Percentiles rank a stretch among this genome's conserved stretches.
Conservation (phyloP, 2,113 vertebrate species). For the Leptodactylus fuscus region DNA sequence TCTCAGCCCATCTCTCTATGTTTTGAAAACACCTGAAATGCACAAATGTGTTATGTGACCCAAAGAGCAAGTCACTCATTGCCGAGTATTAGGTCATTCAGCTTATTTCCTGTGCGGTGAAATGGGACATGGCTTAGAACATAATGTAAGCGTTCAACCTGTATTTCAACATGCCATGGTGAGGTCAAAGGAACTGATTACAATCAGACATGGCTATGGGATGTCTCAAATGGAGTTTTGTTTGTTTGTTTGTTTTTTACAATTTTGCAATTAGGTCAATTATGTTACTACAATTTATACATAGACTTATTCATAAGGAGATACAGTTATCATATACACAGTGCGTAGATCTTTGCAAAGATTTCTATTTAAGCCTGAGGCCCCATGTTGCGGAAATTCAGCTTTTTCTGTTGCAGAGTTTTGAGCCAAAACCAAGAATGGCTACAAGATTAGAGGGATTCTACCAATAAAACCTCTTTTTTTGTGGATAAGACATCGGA, state of each 20-base stretch:
- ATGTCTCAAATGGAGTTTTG: neutral
- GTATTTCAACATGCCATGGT: conserved; percentile 20
- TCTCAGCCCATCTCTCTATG: neutral
- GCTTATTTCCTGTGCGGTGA: conserved; percentile 44
- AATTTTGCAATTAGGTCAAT: neutral
- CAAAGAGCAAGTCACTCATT: neutral
- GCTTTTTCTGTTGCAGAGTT: too few relatives aligned
- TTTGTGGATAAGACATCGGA: too few relatives aligned
- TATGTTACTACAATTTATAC: neutral
- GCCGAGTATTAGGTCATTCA: conserved; percentile 8
- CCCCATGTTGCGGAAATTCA: too few relatives aligned
- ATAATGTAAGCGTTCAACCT: conserved; percentile 2
- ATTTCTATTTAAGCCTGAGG: too few relatives aligned
- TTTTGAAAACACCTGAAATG: conserved; percentile 18
- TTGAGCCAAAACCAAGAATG: too few relatives aligned
- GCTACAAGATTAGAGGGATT: too few relatives aligned
- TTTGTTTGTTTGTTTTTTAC: neutral
- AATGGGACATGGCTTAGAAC: neutral
- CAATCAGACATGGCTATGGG: neutral
- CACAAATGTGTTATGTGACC: conserved; percentile 30
- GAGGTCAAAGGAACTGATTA: neutral
- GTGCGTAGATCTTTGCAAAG: too few relatives aligned
- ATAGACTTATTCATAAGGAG: neutral
- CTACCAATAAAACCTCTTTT: too few relatives aligned
- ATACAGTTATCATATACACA: neutral